These are phyloP conservation scores for Istiophorus platypterus DNA, from an alignment of 2,113 vertebrate species.

Conservation along the genomic window DNA sequence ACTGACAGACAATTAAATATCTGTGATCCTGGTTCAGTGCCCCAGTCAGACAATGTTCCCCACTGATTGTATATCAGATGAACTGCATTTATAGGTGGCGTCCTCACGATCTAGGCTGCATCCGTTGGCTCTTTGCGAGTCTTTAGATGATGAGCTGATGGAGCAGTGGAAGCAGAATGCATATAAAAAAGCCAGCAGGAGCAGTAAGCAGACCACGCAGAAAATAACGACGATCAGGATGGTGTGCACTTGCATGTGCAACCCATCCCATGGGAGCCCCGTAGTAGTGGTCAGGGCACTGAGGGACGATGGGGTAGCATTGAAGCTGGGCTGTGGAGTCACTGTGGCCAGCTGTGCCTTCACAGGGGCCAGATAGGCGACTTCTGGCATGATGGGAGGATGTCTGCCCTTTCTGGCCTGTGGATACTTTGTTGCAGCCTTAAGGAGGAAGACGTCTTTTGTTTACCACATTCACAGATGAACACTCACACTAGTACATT, in stretches of 20 bases:
- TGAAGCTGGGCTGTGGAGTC: slow-evolving; percentile 4
- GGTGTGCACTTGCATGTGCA: slow-evolving; percentile 70
- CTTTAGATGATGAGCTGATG: slow-evolving; percentile 57
- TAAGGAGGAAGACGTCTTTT: background rate
- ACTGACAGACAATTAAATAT: slow-evolving; percentile 3
- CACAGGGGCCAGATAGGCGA: slow-evolving; percentile 39
- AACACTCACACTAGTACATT: background rate
- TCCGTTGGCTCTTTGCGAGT: background rate
- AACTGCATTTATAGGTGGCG: slow-evolving; percentile 78
- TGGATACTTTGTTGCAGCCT: background rate
- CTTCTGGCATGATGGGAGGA: slow-evolving; percentile 57
- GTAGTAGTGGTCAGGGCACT: slow-evolving; percentile 24
- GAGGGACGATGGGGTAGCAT: background rate
- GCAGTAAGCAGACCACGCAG: slow-evolving; percentile 79
- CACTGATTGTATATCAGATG: slow-evolving; percentile 74
- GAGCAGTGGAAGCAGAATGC: slow-evolving; percentile 81
- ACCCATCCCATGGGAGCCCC: slow-evolving; percentile 33
- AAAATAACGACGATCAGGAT: slow-evolving; percentile 79
- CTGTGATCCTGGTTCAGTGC: background rate
- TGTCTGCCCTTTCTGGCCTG: background rate
- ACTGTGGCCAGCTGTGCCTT: slow-evolving; percentile 11
- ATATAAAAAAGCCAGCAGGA: slow-evolving; percentile 80
- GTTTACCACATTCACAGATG: background rate
- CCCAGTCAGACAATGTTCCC: slow-evolving; percentile 76
- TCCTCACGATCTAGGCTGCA: slow-evolving; percentile 78